Conservation (phyloP, 2,113 vertebrate genomes). For the Typhlomys cinereus region DNA sequence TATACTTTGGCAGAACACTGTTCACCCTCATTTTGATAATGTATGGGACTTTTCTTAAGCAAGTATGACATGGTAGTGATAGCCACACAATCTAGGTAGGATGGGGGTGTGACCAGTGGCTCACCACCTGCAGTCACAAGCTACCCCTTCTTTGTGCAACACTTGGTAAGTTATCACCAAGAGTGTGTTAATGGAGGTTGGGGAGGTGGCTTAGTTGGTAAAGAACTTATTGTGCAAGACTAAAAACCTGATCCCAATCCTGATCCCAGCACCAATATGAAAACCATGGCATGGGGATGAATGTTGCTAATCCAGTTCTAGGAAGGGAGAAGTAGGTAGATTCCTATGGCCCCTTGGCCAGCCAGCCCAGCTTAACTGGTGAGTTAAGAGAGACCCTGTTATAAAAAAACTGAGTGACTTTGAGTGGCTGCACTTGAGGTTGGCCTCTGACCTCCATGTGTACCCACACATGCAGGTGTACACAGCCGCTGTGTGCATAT, state of each 20-base stretch:
- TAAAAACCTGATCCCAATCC: no score
- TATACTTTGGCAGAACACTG: not conserved
- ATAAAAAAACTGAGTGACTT: not conserved
- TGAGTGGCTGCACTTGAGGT: not conserved
- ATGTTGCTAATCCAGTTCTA: not conserved
- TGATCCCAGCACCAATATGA: no score
- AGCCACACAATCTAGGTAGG: accelerated
- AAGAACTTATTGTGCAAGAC: not conserved
- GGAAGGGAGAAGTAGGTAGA: not conserved
- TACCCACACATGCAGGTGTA: no score
- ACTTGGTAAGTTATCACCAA: not conserved
- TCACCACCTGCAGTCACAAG: not conserved
- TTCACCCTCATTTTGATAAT: not conserved
- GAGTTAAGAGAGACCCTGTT: not conserved
- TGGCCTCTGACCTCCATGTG: no score
- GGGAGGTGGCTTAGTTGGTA: not conserved
- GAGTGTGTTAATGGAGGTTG: not conserved
- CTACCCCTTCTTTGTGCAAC: accelerated
- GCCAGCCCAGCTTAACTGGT: no score
- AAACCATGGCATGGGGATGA: not conserved
- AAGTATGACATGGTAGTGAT: accelerated
- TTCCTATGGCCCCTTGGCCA: no score
- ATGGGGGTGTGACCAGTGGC: accelerated
- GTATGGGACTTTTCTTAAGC: not conserved
- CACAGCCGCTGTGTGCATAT: no score